Conservation (phyloP, 2,797 vertebrate genomes). For the Leuciscus waleckii region DNA sequence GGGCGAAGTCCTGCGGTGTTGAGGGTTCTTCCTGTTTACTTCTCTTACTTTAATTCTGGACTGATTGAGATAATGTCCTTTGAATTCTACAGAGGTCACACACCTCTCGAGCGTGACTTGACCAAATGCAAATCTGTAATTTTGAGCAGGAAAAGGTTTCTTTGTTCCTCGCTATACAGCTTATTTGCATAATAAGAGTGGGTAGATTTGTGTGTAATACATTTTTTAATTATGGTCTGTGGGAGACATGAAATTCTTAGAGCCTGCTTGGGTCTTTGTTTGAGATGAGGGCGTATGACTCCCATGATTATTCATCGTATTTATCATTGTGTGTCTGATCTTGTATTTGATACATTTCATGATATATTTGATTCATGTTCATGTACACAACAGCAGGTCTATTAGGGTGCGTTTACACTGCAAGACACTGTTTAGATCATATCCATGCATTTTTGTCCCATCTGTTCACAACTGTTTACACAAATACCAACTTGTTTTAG, state of each 20-base stretch:
- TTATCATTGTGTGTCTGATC: background rate
- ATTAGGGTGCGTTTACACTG: no score
- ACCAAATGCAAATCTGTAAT: no score
- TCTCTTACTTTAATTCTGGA: no score
- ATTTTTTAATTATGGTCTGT: background rate
- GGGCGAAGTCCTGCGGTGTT: no score
- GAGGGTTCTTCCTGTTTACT: no score
- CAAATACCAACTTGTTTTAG: no score
- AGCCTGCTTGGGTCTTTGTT: background rate
- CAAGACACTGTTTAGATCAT: no score
- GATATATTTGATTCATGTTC: background rate
- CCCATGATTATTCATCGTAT: background rate
- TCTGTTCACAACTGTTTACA: no score
- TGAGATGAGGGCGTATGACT: background rate
- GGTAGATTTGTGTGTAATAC: background rate
- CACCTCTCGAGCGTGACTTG: background rate
- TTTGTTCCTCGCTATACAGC: background rate
- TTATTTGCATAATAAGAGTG: background rate
- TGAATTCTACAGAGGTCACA: background rate
- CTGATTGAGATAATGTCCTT: background rate
- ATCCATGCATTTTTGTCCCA: no score
- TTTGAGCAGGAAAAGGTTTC: background rate
- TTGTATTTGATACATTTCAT: no score
- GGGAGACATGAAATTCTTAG: background rate
- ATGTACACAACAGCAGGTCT: no score